Evolutionary conservation across 2,888 invertebrate genomes (phyloP), one percentile per base, ranked within the genome.

Genomic region (Plutella xylostella): DNA sequence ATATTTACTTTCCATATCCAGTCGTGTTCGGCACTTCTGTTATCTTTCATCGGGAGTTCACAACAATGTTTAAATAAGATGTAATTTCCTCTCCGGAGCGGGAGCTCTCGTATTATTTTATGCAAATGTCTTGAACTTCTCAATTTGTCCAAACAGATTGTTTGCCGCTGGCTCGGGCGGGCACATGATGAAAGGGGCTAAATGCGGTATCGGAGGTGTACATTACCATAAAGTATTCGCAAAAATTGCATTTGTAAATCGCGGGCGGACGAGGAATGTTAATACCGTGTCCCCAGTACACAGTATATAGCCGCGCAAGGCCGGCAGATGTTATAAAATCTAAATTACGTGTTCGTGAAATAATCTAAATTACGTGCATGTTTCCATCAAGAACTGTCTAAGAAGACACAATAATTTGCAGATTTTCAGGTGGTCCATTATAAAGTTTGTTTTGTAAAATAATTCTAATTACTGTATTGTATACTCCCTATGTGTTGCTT

Each of bases 131-230:
- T 53, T 64, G 51, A 66, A 68, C 66, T 71, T 68, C 61, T 58
- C 63, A 65, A 64, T 68, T 71, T 68, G 67, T 65, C 58, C 68
- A 68, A 70, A 68, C 72, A 72, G 69, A 73, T 74, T 74, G 72
- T 71, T 72, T 73, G 66, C 53, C 54, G 54, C 61, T 11, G 58
- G 51, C 53, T 50, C 47, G 52, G 50, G 52, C 22, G 25, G 25
- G 39, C 51, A 53, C 61, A 62, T 71, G 68, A 72, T 72, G 65
- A 69, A 69, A 65, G 62, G 60, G 67, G 63, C 64, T 63, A 63
- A 64, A 63, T 63, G 59, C 63, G 60, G 63, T 65, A 67, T 70
- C 61, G 61, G n/a, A n/a, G n/a, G 65, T 66, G 68, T 72, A 71
- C 62, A 71, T 74, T 72, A 68, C 66, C 68, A 72, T 72, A 68